Evolutionary conservation across 2,797 vertebrate species (phyloP), one percentile per base, ranked within the genome.

Genomic region (Parambassis ranga): DNA sequence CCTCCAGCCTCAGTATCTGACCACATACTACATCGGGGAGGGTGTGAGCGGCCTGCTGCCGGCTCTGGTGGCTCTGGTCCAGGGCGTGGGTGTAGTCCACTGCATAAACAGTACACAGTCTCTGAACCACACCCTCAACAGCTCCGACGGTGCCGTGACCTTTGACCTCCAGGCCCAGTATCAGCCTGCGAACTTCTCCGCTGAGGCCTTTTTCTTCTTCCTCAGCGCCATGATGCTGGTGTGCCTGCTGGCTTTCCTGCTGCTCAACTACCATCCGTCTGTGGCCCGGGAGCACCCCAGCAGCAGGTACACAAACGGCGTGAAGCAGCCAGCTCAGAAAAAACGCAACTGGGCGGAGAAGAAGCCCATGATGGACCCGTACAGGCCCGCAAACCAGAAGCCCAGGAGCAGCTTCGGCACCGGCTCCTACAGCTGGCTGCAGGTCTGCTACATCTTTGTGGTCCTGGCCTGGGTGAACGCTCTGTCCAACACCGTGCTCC

Each of bases 21-120:
- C 92, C 68, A 91, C 89, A 3, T 95, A 95, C 77, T 95, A 93
- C 15, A 73, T 92, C 0, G 94, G 94, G 5, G 90, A 93, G 59
- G 93, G 93, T 0, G 70, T 92, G 33, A 93, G 92, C 4, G 92
- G 94, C 19, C 81, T 93, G 23, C 78, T 93, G 43, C 90, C 91
- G 0, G 91, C 90, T 1, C 32, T 94, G 2, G 89, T 92, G 50
- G 94, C 93, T 6, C 39, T 95, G 27, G 57, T 90, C 6, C 94
- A 95, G 71, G 94, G 94, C 0, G 92, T 91, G 1, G 92, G 93
- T 0, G 69, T 93, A 1, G 77, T 92, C 18, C 87, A 62, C 24
- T 95, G 94, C n/a, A 3, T 71, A n/a, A 42, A 90, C 80, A 46
- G 15, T 56, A 90, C 88, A 1, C 63, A 50, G 16, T 7, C 49